Conservation (phyloP, 2,888 invertebrate genomes). For the Caenorhabditis panamensis region DNA sequence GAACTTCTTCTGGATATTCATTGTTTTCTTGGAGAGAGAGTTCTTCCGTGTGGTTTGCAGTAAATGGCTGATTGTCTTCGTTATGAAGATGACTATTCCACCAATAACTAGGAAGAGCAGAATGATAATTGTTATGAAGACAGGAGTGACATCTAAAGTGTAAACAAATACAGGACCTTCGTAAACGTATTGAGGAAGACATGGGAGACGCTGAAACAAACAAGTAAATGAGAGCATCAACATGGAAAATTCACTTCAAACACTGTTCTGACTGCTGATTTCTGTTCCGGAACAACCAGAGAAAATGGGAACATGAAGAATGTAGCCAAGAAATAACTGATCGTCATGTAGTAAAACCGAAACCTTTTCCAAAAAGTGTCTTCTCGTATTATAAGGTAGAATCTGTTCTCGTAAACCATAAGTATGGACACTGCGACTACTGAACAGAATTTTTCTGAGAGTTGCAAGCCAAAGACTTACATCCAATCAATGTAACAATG, state of each 20-base stretch:
- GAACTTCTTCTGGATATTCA: background rate
- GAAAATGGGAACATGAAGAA: background rate
- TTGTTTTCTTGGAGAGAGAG: background rate
- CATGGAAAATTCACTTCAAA: background rate
- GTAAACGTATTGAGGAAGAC: constrained; percentile 4
- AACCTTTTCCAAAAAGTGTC: background rate
- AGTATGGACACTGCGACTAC: background rate
- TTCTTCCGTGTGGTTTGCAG: background rate
- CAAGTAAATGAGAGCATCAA: background rate
- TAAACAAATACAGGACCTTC: background rate
- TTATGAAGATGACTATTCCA: background rate
- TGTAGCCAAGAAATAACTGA: background rate
- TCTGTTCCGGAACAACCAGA: background rate
- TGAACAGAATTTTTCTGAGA: background rate
- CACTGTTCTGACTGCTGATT: background rate
- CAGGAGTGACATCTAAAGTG: background rate
- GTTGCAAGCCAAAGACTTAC: background rate
- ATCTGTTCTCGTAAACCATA: background rate
- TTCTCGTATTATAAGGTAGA: background rate
- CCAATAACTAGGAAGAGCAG: background rate
- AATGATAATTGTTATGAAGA: background rate
- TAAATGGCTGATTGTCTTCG: background rate
- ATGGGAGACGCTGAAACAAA: constrained; percentile 3
- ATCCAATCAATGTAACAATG: background rate
- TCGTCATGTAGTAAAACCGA: background rate